Evolutionary conservation across 2,888 invertebrate genomes (phyloP), one percentile per base, ranked within the genome.

Genomic region (Pheosia tremula): DNA sequence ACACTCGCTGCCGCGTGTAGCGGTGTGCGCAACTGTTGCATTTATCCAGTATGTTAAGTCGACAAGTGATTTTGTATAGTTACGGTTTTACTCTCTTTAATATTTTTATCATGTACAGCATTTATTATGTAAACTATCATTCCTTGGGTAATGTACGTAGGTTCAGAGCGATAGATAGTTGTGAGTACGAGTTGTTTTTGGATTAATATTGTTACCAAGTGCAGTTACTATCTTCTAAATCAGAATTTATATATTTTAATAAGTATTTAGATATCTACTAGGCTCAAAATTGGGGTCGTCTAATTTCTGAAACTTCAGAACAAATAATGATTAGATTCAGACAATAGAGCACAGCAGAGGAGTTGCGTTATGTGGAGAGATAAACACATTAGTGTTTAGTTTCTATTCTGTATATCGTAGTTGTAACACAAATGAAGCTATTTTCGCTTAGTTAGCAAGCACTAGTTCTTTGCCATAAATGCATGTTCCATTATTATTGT

Each of bases 401-500:
- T 80, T 79, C 67, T 77, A 78, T 69, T 72, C 74, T 84, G 77
- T 87, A 82, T 85, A 86, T 86, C 81, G 69, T 91, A 91, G 89
- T 83, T 87, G 68, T 89, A 85, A 83, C 82, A 78, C 81, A 89
- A 90, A 89, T 85, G 90, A 93, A 88, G 93, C 93, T 92, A 91
- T 91, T 89, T 87, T 87, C 88, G 91, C 92, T 91, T 90, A 89
- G 89, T 90, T 87, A 91, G 91, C 91, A 88, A 89, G 83, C 89
- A 90, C 86, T 91, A 91, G 90, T 91, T 90, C 87, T 93, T 91
- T 93, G 94, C 94, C 94, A 94, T 94, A 94, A 83, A 92, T 90
- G 93, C 94, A 94, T 92, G 94, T 94, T 94, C 94, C 94, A 93
- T 92, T 91, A 86, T 90, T 86, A 85, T 88, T 88, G 89, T 93